Evolutionary conservation across 92 coral and sea anemone species (phyloP), one percentile per base, ranked within the genome.

Genomic region (Phenganax subtilis): DNA sequence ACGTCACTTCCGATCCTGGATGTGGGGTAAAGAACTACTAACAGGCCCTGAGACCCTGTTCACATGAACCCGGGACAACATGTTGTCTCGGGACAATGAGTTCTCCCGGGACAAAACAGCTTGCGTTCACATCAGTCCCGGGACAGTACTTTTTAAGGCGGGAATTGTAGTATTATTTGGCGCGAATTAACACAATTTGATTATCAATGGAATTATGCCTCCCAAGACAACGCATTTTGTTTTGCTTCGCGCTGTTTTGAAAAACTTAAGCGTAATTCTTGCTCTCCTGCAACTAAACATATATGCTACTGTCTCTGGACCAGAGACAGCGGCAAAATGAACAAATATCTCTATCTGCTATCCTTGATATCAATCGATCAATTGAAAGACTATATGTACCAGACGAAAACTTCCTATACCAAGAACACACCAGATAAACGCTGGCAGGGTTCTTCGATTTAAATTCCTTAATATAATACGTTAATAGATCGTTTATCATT

Each of bases 241-340:
- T 68, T 68, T 68, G n/a, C 73, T 68, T 30, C 37, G 54, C n/a
- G 73, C 73, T 30, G 47, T 68, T 68, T 68, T 68, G 14, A 37
- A 20, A 30, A 68, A 68, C 47, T 30, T 68, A 9, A 68, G 54
- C 16, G 10, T 10, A 37, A 68, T 68, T 68, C 16, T 68, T 29
- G 54, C 53, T 68, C 54, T 68, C 16, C 73, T 68, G 16, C 73
- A 68, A 53, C n/a, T 68, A 68, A 68, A 68, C 15, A 10, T 68
- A 37, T 68, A 30, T 68, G 54, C 73, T 68, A 14, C 54, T 68
- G 54, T 68, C 37, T 68, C 54, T 68, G 72, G 73, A 68, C 31
- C 73, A 68, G 31, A 30, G 11, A 37, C 9, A 53, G 73, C 6
- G 52, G 65, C 65, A 59, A 14, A 59, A 59, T 59, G 16, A 59